phyloP scores from a whole-genome alignment of 2,113 vertebrate species.

The Cryptomyrus ogoouensis region DNA sequence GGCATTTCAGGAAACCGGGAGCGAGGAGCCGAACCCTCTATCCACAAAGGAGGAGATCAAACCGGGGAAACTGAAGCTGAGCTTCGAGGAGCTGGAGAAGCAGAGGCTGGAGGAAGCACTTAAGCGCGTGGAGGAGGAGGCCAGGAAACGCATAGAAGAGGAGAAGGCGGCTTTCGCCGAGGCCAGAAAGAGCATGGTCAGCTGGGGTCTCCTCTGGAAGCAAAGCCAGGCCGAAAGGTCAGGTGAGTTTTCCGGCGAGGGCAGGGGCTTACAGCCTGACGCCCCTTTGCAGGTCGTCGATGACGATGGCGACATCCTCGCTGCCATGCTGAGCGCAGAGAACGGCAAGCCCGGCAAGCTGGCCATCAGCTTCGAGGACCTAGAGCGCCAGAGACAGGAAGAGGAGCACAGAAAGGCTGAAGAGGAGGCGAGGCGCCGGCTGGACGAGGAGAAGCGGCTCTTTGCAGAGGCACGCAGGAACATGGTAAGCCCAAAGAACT shows the following conservation, averaged over 20 bases:
- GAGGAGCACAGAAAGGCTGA: slow-evolving; percentile 65
- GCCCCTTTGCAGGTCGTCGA: slow-evolving; percentile 53
- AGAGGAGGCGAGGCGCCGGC: slow-evolving; percentile 64
- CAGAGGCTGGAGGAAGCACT: slow-evolving; percentile 81
- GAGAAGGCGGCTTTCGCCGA: slow-evolving; percentile 89
- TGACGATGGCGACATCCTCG: slow-evolving; percentile 60
- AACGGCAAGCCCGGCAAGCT: slow-evolving; percentile 61
- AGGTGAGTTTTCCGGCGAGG: neutral
- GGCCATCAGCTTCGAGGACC: slow-evolving; percentile 66
- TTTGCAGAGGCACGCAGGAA: slow-evolving; percentile 70
- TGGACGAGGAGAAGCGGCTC: slow-evolving; percentile 68
- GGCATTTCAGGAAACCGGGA: slow-evolving; percentile 40
- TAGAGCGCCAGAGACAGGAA: slow-evolving; percentile 61
- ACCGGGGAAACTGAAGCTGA: slow-evolving; percentile 83
- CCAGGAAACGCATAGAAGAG: slow-evolving; percentile 80
- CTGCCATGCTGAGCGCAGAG: slow-evolving; percentile 60
- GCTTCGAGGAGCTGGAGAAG: slow-evolving; percentile 90
- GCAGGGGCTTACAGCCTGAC: neutral
- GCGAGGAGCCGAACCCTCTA: slow-evolving; percentile 46
- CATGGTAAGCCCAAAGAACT: slow-evolving; percentile 52
- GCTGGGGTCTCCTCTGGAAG: slow-evolving; percentile 6
- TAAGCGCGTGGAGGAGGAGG: slow-evolving; percentile 78
- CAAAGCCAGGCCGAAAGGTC: neutral
- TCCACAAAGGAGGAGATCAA: slow-evolving; percentile 51
- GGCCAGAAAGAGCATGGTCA: slow-evolving; percentile 88